phyloP scores from a whole-genome alignment of 2,113 vertebrate genomes.

The Chaetorhynchus papuensis region DNA sequence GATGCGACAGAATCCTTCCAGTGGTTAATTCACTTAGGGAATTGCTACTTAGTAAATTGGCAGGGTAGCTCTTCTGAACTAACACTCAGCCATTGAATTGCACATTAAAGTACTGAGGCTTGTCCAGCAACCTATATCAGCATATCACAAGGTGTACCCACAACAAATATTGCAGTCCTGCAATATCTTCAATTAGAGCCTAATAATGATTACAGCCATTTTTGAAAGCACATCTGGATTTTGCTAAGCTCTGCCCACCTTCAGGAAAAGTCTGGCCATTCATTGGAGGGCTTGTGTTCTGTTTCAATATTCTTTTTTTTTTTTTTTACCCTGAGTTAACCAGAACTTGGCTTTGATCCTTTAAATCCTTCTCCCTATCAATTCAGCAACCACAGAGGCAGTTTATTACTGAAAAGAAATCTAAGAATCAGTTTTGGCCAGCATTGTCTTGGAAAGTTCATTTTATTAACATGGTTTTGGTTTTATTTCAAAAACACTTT shows the following conservation, averaged over 20 bases:
- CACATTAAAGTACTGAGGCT: background rate
- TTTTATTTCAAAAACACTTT: slow-evolving; percentile 72
- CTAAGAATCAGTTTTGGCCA: slow-evolving; percentile 69
- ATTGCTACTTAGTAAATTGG: background rate
- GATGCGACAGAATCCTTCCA: background rate
- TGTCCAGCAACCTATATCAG: slow-evolving; percentile 7
- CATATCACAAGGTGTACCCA: slow-evolving; percentile 22
- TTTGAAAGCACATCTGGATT: background rate
- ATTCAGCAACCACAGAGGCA: slow-evolving; percentile 45
- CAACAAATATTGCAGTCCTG: background rate
- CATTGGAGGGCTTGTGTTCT: background rate
- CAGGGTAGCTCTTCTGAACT: background rate
- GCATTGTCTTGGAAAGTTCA: slow-evolving; percentile 66
- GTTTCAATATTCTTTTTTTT: background rate
- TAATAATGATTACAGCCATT: background rate
- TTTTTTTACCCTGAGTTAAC: background rate
- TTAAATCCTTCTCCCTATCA: slow-evolving; percentile 33
- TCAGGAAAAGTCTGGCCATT: background rate
- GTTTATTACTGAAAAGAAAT: slow-evolving; percentile 67
- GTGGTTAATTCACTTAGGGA: background rate
- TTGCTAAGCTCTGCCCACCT: background rate
- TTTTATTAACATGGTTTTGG: slow-evolving; percentile 69
- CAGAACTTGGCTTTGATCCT: slow-evolving; percentile 9
- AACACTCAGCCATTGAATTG: background rate
- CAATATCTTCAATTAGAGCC: background rate